phyloP scores from a whole-genome alignment of 2,797 vertebrate genomes.

The Sciaenops ocellatus region DNA sequence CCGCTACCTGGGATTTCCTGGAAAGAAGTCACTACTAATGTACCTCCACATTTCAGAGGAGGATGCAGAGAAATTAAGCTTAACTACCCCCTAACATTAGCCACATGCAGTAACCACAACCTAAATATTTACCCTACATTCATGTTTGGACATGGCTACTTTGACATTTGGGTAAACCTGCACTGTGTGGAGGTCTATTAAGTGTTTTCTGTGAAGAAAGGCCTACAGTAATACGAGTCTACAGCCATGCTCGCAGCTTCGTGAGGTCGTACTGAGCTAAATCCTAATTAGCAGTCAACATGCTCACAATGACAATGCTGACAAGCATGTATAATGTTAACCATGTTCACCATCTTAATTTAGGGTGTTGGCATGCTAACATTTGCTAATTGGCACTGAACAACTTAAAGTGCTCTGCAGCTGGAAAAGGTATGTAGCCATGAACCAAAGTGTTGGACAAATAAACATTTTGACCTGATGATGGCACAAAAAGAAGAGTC shows the following conservation, averaged over 20 bases:
- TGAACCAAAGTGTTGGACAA: not conserved
- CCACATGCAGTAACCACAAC: no score
- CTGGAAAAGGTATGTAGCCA: not conserved
- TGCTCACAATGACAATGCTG: not conserved
- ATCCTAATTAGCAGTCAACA: not conserved
- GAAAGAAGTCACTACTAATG: not conserved
- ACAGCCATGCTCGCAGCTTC: not conserved
- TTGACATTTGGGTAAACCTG: not conserved
- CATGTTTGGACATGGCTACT: not conserved
- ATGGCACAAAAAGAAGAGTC: not conserved
- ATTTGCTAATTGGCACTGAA: not conserved
- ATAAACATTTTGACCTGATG: slow-evolving; percentile 4
- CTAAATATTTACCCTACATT: not conserved
- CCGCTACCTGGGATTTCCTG: not conserved
- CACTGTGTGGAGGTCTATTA: not conserved
- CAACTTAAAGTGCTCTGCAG: not conserved
- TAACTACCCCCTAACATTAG: not conserved
- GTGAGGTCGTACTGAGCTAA: not conserved
- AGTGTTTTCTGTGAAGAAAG: not conserved
- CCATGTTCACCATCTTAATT: not conserved
- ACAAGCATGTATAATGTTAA: not conserved
- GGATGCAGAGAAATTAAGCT: not conserved
- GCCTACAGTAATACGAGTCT: not conserved
- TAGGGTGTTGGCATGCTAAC: no score
- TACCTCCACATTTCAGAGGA: not conserved